Base-by-base conservation (phyloP, 2,888 invertebrate genomes). In the Synergus japonicus region DNA sequence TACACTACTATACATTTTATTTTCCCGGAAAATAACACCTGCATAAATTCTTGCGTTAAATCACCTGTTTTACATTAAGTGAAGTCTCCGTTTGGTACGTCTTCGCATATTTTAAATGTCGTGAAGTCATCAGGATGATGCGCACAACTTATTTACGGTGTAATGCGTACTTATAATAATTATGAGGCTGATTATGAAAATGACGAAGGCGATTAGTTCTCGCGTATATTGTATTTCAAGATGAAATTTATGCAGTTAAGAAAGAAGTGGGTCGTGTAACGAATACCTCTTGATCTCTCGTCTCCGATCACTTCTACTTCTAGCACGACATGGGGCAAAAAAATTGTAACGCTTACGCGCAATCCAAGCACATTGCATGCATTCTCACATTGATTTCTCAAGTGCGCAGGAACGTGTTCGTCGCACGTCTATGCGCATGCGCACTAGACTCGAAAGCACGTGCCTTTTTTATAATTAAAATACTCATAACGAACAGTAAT, bases 211-310 rank as follows among this genome's bases (percentile, higher is more conserved):
- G 54, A 73, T 73, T 73, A 54, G 49, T 73, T 37, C 54, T 41
- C 46, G 22, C 7, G 29, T 37, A 73, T 29, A 73, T n/a, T 29
- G 49, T 73, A 54, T 54, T 69, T 73, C 29, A 73, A 10, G 37
- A 54, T 54, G n/a, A 79, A 80, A 79, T 76, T 76, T 82, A 82
- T 79, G 79, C 77, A 78, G 73, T 67, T 65, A 76, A 79, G 78
- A 80, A 76, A 79, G 60, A 83, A 82, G 82, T 84, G 78, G 84
- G 83, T 82, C 83, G 83, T 81, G 79, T 80, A 78, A 82, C 80
- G 76, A 83, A 84, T 84, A 81, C 81, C 78, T 79, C 81, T 80
- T 79, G 81, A 83, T 84, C 84, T 83, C 83, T 83, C 81, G 81
- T 82, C 80, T 81, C 81, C 78, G 81, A 83, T 83, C 82, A 79